phyloP scores from a whole-genome alignment of 2,888 invertebrate genomes.

The Gymnocheta viridis region DNA sequence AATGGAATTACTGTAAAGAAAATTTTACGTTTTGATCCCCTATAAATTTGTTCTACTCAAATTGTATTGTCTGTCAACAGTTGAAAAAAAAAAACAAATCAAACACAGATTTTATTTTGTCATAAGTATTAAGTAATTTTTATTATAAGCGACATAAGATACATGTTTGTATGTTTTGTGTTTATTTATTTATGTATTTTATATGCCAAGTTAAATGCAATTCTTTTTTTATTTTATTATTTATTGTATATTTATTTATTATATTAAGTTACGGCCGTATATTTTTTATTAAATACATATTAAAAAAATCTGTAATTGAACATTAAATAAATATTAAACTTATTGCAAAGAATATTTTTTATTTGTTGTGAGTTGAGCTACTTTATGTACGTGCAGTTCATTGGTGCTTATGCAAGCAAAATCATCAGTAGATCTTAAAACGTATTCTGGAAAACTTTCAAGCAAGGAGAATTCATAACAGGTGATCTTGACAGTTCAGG shows the following conservation, averaged over 20 bases:
- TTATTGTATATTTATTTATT: not conserved
- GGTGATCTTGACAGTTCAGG: no score
- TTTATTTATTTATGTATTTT: not conserved
- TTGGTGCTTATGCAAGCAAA: no score
- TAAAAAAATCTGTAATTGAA: no score
- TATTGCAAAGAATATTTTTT: not conserved
- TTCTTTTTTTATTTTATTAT: conserved; percentile 7
- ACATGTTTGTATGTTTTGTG: conserved; percentile 20
- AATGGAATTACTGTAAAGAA: conserved; percentile 7
- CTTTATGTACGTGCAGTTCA: no score
- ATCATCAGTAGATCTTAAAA: no score
- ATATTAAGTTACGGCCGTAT: not conserved
- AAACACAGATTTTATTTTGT: conserved; percentile 36
- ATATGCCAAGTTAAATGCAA: conserved; percentile 38
- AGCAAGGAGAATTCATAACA: no score
- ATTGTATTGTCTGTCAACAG: not conserved
- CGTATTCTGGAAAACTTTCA: no score
- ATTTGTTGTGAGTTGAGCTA: no score
- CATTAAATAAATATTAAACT: not conserved
- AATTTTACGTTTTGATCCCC: conserved; percentile 34
- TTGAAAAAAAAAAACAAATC: conserved; percentile 2
- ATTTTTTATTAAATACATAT: no score
- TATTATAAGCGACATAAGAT: conserved; percentile 44
- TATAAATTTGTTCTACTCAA: conserved; percentile 1
- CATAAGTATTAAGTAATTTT: conserved; percentile 14